Evolutionary conservation across 1,140 invertebrate species (phyloP).

Genomic region (Drosophila rhopaloa): DNA sequence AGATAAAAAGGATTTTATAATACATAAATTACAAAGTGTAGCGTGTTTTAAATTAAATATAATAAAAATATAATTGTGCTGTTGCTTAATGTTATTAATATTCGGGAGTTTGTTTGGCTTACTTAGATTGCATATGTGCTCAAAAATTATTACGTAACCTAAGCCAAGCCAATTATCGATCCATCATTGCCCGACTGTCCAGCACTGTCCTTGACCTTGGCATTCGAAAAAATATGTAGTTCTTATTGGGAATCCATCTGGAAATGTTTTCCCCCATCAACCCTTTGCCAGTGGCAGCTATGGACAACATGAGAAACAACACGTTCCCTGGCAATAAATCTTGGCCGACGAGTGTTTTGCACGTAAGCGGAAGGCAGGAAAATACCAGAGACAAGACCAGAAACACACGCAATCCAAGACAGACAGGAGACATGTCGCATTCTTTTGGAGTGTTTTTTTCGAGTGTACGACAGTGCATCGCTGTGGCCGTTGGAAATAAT

Average conservation of each 20-base stretch:
- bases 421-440: constrained; percentile 45
- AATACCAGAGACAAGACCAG: constrained; percentile 13
- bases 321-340: constrained; percentile 70
- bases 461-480: constrained; percentile 2
- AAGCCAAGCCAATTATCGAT: background rate
- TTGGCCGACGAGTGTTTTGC: constrained; percentile 56
- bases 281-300: constrained; percentile 11
- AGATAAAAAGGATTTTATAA: too few relatives aligned
- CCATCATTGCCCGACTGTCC: constrained; percentile 16
- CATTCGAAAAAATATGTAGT: constrained; percentile 4
- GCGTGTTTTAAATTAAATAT: too few relatives aligned
- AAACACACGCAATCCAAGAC: constrained; percentile 18
- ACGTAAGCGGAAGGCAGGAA: constrained; percentile 54
- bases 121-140: background rate
- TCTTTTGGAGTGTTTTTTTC: constrained; percentile 6
- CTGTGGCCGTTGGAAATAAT: constrained; percentile 40
- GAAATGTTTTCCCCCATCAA: constrained; percentile 31
- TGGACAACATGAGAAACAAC: constrained; percentile 59
- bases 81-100: too few relatives aligned
- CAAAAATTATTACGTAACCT: background rate
- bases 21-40: too few relatives aligned
- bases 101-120: background rate
- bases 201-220: constrained; percentile 60
- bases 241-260: constrained; percentile 21
- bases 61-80: too few relatives aligned